These are phyloP conservation scores for Anoura caudifer DNA, from an alignment of 2,113 vertebrate species.

Conservation along the genomic window DNA sequence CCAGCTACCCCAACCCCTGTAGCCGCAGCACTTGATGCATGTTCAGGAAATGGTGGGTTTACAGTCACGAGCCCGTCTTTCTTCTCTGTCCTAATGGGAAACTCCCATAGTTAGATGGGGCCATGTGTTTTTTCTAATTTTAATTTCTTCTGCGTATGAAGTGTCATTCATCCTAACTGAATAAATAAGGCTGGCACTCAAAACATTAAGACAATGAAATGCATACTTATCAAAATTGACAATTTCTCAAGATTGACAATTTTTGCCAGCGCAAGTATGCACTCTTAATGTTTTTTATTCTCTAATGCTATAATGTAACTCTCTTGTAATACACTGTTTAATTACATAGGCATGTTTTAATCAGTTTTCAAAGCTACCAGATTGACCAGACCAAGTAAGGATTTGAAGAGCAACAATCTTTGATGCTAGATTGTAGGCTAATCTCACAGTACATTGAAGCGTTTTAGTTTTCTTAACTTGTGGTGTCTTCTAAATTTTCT, in stretches of 20 bases:
- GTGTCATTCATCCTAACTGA: conserved; percentile 49
- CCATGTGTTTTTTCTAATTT: conserved; percentile 71
- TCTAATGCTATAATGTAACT: conserved; percentile 22
- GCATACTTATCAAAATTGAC: conserved; percentile 78
- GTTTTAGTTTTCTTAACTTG: conserved; percentile 39
- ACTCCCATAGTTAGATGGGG: conserved; percentile 80
- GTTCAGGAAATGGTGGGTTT: conserved; percentile 99
- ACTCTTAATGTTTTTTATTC: conserved; percentile 63
- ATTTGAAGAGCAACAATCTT: background rate
- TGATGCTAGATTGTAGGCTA: background rate
- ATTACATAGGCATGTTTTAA: conserved; percentile 44
- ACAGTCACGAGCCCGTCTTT: conserved; percentile 78
- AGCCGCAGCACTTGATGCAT: conserved; percentile 94
- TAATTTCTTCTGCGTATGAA: conserved; percentile 30
- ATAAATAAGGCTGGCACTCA: conserved; percentile 46
- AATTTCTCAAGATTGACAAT: conserved; percentile 72
- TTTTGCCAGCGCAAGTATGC: conserved; percentile 57
- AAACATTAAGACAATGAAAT: conserved; percentile 72
- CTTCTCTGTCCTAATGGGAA: conserved; percentile 71
- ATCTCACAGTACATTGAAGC: background rate
- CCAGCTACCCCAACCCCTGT: conserved; percentile 89
- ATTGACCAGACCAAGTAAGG: background rate
- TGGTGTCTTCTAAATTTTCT: conserved; percentile 2
- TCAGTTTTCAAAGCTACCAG: conserved; percentile 40
- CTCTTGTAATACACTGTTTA: conserved; percentile 49